phyloP scores from a whole-genome alignment of 2,888 invertebrate species.

The Meta bourneti region DNA sequence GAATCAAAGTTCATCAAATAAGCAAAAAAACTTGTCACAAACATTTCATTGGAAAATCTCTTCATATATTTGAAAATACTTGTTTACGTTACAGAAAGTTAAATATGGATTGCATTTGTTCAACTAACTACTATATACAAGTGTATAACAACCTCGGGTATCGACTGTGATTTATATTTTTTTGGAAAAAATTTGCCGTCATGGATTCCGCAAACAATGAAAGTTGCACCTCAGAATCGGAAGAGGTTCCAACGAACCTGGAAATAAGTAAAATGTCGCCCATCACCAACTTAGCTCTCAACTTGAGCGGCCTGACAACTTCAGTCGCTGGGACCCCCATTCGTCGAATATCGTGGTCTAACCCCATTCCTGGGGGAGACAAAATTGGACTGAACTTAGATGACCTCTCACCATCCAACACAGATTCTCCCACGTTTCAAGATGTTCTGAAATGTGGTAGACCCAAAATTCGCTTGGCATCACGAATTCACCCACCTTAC shows the following conservation, averaged over 20 bases:
- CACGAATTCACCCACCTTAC: not conserved
- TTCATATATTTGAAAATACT: too few species aligned
- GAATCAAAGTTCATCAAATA: too few species aligned
- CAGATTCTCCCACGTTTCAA: constrained; percentile 59
- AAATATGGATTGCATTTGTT: not conserved
- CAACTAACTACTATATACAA: not conserved
- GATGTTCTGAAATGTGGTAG: constrained; percentile 8
- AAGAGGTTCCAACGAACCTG: not conserved
- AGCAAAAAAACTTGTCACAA: too few species aligned
- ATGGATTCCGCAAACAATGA: not conserved
- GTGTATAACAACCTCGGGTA: not conserved
- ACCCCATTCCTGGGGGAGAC: constrained; percentile 33
- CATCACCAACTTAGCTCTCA: constrained; percentile 64
- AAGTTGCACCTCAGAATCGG: not conserved
- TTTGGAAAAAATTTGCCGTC: not conserved
- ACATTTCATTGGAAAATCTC: not conserved
- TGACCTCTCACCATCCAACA: constrained; percentile 19
- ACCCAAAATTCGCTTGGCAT: constrained; percentile 1
- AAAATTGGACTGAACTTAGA: not conserved
- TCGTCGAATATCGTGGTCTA: constrained; percentile 69
- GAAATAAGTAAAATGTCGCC: constrained; percentile 52
- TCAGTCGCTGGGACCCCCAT: constrained; percentile 59
- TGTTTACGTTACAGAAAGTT: not conserved
- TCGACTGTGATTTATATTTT: not conserved
- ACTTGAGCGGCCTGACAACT: constrained; percentile 57